Base-by-base conservation (phyloP, 2,113 vertebrate species). In the Gadus macrocephalus region DNA sequence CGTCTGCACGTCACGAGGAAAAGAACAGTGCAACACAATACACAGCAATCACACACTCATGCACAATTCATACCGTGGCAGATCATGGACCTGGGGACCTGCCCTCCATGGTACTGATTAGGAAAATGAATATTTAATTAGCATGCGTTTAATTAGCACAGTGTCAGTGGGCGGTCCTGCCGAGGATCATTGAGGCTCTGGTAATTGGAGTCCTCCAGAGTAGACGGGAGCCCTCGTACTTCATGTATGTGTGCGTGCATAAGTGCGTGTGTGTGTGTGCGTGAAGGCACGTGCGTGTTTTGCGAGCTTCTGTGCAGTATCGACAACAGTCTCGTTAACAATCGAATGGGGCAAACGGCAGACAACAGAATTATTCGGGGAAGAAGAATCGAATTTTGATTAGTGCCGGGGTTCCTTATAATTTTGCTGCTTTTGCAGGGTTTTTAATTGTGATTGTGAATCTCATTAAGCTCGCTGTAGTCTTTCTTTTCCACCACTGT, bases 81-180 rank as follows among this genome's bases (percentile, higher is more conserved):
- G 81, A 78, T 74, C 64, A 15, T 69, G 73, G 70, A 49, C 81
- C 63, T 80, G 62, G 67, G 68, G 81, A 71, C 76, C 76, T 69
- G 49, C 72, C 71, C 71, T 75, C 76, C 59, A 67, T 62, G 64
- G 81, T 71, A 74, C 70, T 81, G 80, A 88, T 88, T 88, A 83
- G 83, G 81, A 68, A 85, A 88, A 89, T 92, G 63, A 89, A 91
- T 89, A 90, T 89, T 90, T 87, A 90, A 91, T 91, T 85, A 85
- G 74, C 76, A 73, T 58, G 75, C 70, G 72, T 78, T 80, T 87
- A 91, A 91, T 89, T 85, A 89, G 81, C 75, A 81, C 83, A 78
- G 75, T 83, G 84, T 85, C 86, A 87, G 88, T 88, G 78, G 90
- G 89, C 27, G 85, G 88, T 88, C 66, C 83, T 74, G 81, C 84